Percentiles rank a stretch among this genome's conserved stretches.
These are phyloP conservation scores for Bhutanitis thaidina DNA, from an alignment of 2,888 invertebrate species.

Conservation along the genomic window DNA sequence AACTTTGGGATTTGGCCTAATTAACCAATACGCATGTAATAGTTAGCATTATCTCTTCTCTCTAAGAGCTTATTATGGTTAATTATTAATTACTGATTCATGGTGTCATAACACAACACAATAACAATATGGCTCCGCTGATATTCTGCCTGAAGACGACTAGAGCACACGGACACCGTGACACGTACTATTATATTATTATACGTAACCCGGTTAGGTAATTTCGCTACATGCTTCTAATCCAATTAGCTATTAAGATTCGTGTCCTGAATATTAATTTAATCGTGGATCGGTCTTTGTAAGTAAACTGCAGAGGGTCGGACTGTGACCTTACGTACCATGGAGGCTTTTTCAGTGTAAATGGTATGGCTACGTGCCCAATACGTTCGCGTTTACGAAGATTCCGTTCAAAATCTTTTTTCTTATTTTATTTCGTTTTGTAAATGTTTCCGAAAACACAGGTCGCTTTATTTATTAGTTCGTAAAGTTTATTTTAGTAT, in stretches of 20 bases:
- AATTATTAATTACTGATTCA: constrained; percentile 43
- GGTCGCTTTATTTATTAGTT: constrained; percentile 13
- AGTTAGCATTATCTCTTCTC: constrained; percentile 1
- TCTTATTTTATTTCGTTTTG: neutral
- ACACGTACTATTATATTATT: constrained; percentile 63
- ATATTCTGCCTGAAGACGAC: constrained; percentile 33
- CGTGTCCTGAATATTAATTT: constrained; percentile 77
- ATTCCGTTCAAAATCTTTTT: constrained; percentile 9
- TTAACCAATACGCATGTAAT: constrained; percentile 17
- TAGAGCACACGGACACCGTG: constrained; percentile 25
- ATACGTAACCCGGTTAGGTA: constrained; percentile 73
- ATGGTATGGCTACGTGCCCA: constrained; percentile 19
- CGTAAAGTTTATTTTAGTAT: constrained; percentile 10
- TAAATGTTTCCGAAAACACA: constrained; percentile 13
- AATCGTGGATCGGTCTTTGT: constrained; percentile 56
- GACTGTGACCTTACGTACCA: constrained; percentile 57
- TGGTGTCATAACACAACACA: constrained; percentile 33
- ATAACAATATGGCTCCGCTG: constrained; percentile 37
- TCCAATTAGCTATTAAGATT: constrained; percentile 80
- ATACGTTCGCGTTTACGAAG: constrained; percentile 12
- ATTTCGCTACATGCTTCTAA: constrained; percentile 77
- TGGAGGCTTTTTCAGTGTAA: constrained; percentile 23
- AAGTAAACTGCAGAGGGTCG: constrained; percentile 43
- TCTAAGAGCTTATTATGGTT: too few species aligned
- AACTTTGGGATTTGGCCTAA: neutral